These are phyloP conservation scores for Perccottus glenii DNA, from an alignment of 2,113 vertebrate species.

Conservation along the genomic window DNA sequence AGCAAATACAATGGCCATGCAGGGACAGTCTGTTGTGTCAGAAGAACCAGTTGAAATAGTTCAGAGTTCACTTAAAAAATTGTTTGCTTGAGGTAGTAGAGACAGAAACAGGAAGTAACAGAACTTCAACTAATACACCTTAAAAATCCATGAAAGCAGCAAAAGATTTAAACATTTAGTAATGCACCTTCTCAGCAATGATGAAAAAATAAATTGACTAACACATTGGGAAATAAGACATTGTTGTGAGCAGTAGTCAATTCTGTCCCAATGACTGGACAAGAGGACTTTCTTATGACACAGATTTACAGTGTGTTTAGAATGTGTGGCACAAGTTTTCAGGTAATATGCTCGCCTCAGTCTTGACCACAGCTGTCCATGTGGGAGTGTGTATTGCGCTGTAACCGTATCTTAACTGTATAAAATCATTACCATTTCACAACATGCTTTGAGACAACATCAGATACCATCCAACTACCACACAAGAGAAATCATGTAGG, in stretches of 20 bases:
- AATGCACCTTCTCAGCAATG: too few relatives aligned
- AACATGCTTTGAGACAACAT: conserved; percentile 8
- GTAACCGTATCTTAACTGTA: neutral
- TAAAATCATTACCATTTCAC: neutral
- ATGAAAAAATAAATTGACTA: neutral
- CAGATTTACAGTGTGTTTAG: neutral
- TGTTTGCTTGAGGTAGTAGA: too few relatives aligned
- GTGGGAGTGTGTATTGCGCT: neutral
- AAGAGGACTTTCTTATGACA: neutral
- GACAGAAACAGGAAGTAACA: too few relatives aligned
- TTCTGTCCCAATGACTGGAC: conserved; percentile 5
- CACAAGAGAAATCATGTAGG: conserved; percentile 18
- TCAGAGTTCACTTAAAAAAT: too few relatives aligned
- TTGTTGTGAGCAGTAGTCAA: neutral
- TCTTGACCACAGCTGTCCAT: neutral
- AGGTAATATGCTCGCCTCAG: conserved; percentile 5
- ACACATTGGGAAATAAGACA: neutral
- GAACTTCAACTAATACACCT: too few relatives aligned
- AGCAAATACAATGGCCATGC: too few relatives aligned
- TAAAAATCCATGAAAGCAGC: too few relatives aligned
- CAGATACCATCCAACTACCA: neutral
- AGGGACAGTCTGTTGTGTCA: too few relatives aligned
- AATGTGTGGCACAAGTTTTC: neutral
- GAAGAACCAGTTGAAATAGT: too few relatives aligned
- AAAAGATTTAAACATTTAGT: too few relatives aligned